Percentiles rank a stretch among this genome's conserved stretches.
Conservation (phyloP, 1,140 invertebrate genomes). For the Spodoptera litura region DNA sequence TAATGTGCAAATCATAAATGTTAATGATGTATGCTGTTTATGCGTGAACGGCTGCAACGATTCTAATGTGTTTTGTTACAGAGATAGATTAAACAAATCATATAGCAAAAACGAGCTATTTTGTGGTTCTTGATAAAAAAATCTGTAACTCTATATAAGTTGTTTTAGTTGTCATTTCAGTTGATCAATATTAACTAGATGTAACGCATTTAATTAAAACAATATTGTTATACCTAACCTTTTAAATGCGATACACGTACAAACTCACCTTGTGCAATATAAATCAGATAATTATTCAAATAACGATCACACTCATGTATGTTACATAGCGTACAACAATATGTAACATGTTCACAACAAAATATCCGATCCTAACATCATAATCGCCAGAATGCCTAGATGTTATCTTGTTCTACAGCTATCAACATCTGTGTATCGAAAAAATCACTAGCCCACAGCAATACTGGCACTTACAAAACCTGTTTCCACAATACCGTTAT, state of each 20-base stretch:
- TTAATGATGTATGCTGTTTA: background rate
- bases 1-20: background rate
- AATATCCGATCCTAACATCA: slow-evolving; percentile 18
- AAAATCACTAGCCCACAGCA: slow-evolving; percentile 70
- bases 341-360: slow-evolving; percentile 1
- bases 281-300: slow-evolving; percentile 12
- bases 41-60: no score
- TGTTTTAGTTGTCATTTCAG: no score
- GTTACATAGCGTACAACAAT: background rate
- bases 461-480: slow-evolving; percentile 69
- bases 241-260: background rate
- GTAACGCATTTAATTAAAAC: no score
- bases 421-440: slow-evolving; percentile 59
- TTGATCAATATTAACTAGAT: no score
- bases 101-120: background rate
- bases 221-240: background rate
- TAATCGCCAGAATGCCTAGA: slow-evolving; percentile 13
- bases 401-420: slow-evolving; percentile 26
- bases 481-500: slow-evolving; percentile 78
- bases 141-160: no score
- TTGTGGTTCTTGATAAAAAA: no score
- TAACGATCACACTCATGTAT: background rate
- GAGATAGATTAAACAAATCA: background rate
- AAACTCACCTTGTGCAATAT: background rate
- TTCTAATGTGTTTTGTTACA: no score